Evolutionary conservation across 2,113 vertebrate genomes (phyloP), one percentile per base, ranked within the genome.

Genomic region (Sterrhoptilus dennistouni): DNA sequence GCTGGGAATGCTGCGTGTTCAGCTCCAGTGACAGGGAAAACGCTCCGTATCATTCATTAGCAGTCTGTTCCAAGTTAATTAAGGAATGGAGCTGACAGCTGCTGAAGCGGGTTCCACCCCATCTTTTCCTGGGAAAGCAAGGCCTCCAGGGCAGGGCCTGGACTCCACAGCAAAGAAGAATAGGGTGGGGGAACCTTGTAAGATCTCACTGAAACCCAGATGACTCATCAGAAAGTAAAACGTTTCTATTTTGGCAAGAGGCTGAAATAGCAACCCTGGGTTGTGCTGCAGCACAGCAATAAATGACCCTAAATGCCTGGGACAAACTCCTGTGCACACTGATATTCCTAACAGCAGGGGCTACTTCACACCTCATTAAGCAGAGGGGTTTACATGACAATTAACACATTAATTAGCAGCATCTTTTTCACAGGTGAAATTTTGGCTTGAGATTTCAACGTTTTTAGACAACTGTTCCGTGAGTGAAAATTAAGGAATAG

Each of bases 201-300:
- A 83, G 59, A 69, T 47, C 33, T 44, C 66, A 84, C 86, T 24
- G 57, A 92, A 85, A 90, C 45, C 21, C 93, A 91, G 74, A 95
- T 94, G 89, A 96, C 84, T 96, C 96, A 95, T 95, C 94, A 96
- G 79, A 97, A 97, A 96, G 50, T 60, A 75, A 83, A 95, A 83
- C 16, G 53, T 94, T 95, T 83, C 80, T 79, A 45, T 95, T 97
- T 92, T 91, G 87, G 76, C 80, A 88, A 71, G 57, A 94, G 78
- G 75, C 78, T 93, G 82, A 95, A 96, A 90, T 50, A 83, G 93
- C 52, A 95, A 87, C 74, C 47, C 72, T 47, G 86, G 40, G 66
- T 69, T 91, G 47, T 61, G 44, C 42, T 76, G 80, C 83, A 91
- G 88, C 80, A 84, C 76, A 69, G 92, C 76, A 88, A 38, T 72